Evolutionary conservation across 2,113 vertebrate genomes (phyloP), one percentile per base, ranked within the genome.

Genomic region (Potamarius usumacintae): DNA sequence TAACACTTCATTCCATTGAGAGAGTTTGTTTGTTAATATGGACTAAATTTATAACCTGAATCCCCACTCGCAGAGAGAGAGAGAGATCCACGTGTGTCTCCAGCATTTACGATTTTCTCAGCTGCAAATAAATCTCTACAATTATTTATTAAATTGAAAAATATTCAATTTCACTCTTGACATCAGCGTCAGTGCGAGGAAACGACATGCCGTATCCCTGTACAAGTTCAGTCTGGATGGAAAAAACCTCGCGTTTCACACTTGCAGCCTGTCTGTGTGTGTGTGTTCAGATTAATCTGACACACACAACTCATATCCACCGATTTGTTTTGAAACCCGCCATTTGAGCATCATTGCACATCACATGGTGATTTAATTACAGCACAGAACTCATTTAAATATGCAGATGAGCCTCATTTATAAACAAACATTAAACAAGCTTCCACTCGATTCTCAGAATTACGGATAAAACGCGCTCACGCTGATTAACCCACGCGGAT

Each of bases 351-450:
- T 57, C 77, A 80, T 57, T 80, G 58, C 14, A 58, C 53, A 30
- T 58, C 53, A 58, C 77, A 80, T 20, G 15, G 53, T 58, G 77
- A 30, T 80, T 80, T 80, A 80, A 57, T 80, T 58, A 80, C 53
- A 57, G 53, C 77, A 57, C 77, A 27, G n/a, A 80, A 8, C 76
- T 78, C 25, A 78, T 55, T 77, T 78, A 55, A 80, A 58, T 80
- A 80, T 80, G 77, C n/a, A 80, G 58, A 80, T 80, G 15, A 80
- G 77, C 15, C n/a, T 57, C 58, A 17, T 30, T 2, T 80, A n/a
- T 58, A 30, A 80, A 80, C 77, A 80, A 30, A 57, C 77, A 80
- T 80, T 57, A 80, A 80, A 27, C n/a, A 53, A 3, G 25, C 77
- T 80, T 58, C 53, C 53, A 80, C n/a, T 80, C 7, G 0, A 57